Base-by-base conservation (phyloP, 2,888 invertebrate genomes). In the Nymphalis polychloros region DNA sequence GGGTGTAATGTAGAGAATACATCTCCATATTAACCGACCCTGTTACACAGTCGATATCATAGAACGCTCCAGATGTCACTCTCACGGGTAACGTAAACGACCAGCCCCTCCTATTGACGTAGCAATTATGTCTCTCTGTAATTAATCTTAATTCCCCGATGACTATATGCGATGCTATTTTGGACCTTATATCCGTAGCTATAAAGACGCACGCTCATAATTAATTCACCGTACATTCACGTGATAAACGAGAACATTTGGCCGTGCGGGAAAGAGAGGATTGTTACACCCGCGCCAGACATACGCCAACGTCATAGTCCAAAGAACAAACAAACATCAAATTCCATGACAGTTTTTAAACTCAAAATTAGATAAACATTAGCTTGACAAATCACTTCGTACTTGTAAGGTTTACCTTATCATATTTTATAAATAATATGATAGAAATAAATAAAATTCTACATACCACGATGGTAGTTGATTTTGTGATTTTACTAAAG, bases 111-210 rank as follows among this genome's bases (percentile, higher is more conserved):
- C 55, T 70, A 73, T 73, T 71, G 68, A 72, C 67, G 69, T 63
- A 60, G 68, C 71, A 73, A 73, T 73, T 72, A 73, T 63, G 68
- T 55, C 62, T 19, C 65, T 59, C 50, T 47, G 68, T 70, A 72
- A 72, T 73, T 73, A 73, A 73, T 72, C 71, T 60, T 52, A 72
- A 71, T 72, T 67, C 67, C 66, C 68, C 52, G 41, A 19, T 63
- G 6, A 23, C 10, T 10, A 19, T 27, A n/a, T 41, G 49, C 31
- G n/a, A 59, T n/a, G 63, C 19, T 23, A 53, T 64, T 71, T 62
- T 60, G 60, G 46, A 55, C 65, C 57, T 60, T 67, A 68, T 52
- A 17, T 16, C 8, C 8, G 13, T 19, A 13, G 17, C 0, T 27
- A 53, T 69, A 71, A 50, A 35, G 66, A 47, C 46, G 8, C 35